Evolutionary conservation across 2,113 vertebrate species (phyloP).

Genomic region (Gavialis gangeticus): DNA sequence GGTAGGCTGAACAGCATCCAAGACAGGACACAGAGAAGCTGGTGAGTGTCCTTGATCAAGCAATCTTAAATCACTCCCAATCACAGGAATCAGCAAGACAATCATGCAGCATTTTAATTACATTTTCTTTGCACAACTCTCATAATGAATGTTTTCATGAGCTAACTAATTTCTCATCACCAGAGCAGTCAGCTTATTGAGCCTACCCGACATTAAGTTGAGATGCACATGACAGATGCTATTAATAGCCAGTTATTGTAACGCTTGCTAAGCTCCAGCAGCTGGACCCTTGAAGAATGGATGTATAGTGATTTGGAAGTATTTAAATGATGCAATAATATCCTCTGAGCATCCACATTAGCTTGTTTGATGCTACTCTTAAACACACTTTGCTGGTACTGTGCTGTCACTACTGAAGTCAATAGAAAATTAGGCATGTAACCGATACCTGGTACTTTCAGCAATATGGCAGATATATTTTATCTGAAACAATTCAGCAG

Average conservation of each 20-base stretch:
- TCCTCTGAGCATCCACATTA: neutral
- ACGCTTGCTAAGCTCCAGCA: neutral
- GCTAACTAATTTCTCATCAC: constrained; percentile 55
- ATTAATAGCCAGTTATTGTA: constrained; percentile 17
- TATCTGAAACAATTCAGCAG: neutral
- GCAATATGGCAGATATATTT: neutral
- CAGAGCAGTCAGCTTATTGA: constrained; percentile 2
- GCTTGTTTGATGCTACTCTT: neutral
- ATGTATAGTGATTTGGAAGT: too few species aligned
- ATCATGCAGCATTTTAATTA: constrained; percentile 28
- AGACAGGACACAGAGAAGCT: accelerated
- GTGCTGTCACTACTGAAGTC: neutral
- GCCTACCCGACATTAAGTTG: constrained; percentile 5
- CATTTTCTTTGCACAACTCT: constrained; percentile 48
- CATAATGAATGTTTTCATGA: constrained; percentile 28
- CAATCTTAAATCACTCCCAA: neutral
- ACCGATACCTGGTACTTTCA: neutral
- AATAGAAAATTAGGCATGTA: neutral
- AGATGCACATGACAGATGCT: constrained; percentile 14
- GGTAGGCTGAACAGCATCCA: neutral
- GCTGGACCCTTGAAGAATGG: neutral
- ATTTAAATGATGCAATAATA: neutral
- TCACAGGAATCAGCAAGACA: constrained; percentile 35
- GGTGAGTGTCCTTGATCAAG: constrained; percentile 34
- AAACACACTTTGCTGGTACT: neutral